A percentile compares a stretch with the other conserved stretches of the same genome.
Evolutionary conservation across 2,888 invertebrate species (phyloP).

Genomic region (Scrobipalpa atriplicella): DNA sequence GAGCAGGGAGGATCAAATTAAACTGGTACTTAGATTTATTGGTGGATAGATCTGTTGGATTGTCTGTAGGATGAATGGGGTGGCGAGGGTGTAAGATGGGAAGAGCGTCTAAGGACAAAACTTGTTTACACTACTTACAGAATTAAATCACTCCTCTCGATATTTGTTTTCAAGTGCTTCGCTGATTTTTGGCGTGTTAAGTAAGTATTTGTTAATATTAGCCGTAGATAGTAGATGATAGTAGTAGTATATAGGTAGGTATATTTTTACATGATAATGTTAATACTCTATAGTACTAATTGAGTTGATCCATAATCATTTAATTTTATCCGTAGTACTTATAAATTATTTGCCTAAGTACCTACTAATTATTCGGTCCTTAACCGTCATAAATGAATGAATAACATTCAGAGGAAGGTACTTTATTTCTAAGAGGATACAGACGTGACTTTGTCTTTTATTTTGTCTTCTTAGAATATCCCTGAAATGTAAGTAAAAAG

Average conservation of each 20-base stretch:
- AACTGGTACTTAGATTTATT: conserved; percentile 52
- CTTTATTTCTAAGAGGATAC: no score
- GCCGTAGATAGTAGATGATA: neutral
- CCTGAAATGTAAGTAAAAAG: neutral
- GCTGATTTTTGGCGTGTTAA: conserved; percentile 41
- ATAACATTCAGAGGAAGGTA: no score
- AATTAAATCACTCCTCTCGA: conserved; percentile 70
- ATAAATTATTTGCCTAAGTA: no score
- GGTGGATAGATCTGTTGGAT: conserved; percentile 53
- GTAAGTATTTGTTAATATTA: conserved; percentile 7
- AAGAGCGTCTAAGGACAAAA: conserved; percentile 62
- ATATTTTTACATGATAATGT: neutral
- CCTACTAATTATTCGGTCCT: no score
- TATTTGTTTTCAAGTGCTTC: conserved; percentile 58
- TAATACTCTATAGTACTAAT: no score
- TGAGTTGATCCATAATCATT: no score
- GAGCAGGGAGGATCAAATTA: conserved; percentile 45
- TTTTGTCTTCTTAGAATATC: no score
- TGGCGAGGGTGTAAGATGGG: conserved; percentile 47
- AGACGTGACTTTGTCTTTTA: no score
- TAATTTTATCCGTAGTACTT: no score
- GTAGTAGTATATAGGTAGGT: neutral
- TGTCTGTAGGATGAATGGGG: conserved; percentile 46
- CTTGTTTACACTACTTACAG: conserved; percentile 78
- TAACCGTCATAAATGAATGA: no score